These are phyloP conservation scores for Gallinago jamesoni DNA, from an alignment of 2,113 vertebrate species.

Conservation along the genomic window DNA sequence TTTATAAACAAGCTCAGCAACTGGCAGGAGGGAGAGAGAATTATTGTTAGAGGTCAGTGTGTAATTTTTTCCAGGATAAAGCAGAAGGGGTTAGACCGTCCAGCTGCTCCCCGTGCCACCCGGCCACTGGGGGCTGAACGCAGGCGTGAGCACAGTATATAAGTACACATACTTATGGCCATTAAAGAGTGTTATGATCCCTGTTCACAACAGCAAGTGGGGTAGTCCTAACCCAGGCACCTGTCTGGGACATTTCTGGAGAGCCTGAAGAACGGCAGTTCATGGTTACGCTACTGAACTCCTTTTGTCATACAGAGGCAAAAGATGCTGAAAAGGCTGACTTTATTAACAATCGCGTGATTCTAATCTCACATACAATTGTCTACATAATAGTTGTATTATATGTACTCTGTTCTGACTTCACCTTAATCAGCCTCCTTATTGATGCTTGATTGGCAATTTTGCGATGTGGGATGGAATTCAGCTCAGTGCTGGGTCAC, in stretches of 20 bases:
- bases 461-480: neutral
- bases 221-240: neutral
- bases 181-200: neutral
- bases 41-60: neutral
- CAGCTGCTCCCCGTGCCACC: neutral
- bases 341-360: neutral
- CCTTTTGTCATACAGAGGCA: neutral
- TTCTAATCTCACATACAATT: neutral
- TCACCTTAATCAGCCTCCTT: slow-evolving; percentile 10
- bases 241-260: neutral
- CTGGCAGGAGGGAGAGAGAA: neutral
- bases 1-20: slow-evolving; percentile 8
- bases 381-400: neutral
- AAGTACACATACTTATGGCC: neutral
- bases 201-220: neutral
- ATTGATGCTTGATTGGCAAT: slow-evolving; percentile 9
- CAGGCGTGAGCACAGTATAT: neutral
- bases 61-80: neutral
- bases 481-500: neutral
- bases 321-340: neutral
- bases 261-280: neutral
- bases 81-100: neutral
- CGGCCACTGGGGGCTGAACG: neutral
- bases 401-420: neutral
- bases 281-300: neutral